Evolutionary conservation across 2,113 vertebrate genomes (phyloP).

Genomic region (Hemibagrus wyckioides): DNA sequence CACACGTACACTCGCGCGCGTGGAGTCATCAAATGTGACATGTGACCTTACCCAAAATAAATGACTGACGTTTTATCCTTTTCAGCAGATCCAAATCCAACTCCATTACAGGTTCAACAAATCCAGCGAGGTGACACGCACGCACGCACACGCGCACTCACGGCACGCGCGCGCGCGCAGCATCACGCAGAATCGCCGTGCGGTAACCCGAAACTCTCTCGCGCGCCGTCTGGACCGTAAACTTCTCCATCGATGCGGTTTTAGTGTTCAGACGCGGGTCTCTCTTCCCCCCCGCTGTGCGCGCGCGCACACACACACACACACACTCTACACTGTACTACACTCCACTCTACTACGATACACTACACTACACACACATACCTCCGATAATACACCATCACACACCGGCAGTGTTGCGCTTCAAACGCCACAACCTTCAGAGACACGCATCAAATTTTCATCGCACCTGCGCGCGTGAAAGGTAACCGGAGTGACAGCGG

Average conservation of each 20-base stretch:
- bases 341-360: neutral
- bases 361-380: too few species aligned
- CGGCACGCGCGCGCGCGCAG: neutral
- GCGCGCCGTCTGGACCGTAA: conserved; percentile 10
- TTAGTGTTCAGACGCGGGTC: neutral
- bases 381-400: neutral
- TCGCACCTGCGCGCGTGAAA: conserved; percentile 47
- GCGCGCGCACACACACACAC: neutral
- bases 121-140: conserved; percentile 7
- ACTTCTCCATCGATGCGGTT: conserved; percentile 21
- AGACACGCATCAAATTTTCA: conserved; percentile 33
- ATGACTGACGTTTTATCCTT: conserved; percentile 27
- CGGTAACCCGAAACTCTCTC: conserved; percentile 8
- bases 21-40: neutral
- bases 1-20: neutral
- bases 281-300: neutral
- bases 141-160: neutral
- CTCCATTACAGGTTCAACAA: conserved; percentile 29
- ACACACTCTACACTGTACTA: neutral
- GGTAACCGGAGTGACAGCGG: conserved; percentile 36
- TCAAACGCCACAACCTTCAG: conserved; percentile 7
- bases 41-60: neutral
- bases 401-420: neutral
- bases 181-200: neutral
- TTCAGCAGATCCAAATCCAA: conserved; percentile 38